A percentile compares a stretch with the other conserved stretches of the same genome.
phyloP scores from a whole-genome alignment of 2,113 vertebrate genomes.

The Arenaria interpres region DNA sequence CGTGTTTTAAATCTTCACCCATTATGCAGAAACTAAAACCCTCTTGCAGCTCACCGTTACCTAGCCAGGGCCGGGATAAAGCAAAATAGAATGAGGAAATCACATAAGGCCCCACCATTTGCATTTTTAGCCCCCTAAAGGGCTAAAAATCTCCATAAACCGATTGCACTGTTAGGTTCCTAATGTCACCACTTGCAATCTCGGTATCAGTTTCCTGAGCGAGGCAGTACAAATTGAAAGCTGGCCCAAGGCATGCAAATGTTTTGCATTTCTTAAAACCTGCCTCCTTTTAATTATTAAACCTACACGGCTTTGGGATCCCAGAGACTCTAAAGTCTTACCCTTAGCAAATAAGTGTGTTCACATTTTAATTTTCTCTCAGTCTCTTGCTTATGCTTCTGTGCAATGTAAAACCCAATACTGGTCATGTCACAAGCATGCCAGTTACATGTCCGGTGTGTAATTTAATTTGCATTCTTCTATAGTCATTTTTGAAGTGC shows the following conservation, averaged over 20 bases:
- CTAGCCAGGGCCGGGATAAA: not conserved
- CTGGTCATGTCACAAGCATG: not conserved
- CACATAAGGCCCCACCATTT: accelerated
- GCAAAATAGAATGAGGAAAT: not conserved
- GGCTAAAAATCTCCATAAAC: not conserved
- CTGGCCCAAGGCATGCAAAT: not conserved
- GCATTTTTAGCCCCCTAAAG: not conserved
- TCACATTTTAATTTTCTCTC: not conserved
- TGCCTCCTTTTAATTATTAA: not conserved
- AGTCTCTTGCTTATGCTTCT: not conserved
- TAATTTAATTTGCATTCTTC: not conserved
- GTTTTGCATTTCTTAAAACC: not conserved
- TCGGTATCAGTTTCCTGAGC: not conserved
- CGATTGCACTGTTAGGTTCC: not conserved
- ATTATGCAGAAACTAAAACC: not conserved
- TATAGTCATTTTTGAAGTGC: not conserved
- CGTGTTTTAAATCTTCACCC: not conserved
- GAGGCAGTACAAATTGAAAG: not conserved
- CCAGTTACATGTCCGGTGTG: not conserved
- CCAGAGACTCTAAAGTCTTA: not conserved
- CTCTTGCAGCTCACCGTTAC: not conserved
- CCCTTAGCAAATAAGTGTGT: not conserved
- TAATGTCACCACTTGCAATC: not conserved
- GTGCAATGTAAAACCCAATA: not conserved
- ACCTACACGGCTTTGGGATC: not conserved